Evolutionary conservation across 1,140 invertebrate species (phyloP).

Genomic region (Calephelis nemesis): DNA sequence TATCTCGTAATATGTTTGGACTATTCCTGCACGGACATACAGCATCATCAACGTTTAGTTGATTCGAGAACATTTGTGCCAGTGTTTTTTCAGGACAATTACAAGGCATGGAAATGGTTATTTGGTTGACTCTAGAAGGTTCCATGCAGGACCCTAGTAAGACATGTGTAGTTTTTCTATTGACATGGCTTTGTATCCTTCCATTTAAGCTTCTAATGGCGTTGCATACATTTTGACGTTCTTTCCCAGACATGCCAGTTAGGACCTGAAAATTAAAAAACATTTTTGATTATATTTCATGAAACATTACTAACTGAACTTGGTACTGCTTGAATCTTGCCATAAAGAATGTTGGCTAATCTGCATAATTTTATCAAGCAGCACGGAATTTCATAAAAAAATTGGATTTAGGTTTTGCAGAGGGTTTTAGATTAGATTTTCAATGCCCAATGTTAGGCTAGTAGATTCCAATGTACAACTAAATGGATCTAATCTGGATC

Average conservation of each 20-base stretch:
- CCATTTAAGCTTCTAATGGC: slow-evolving; percentile 43
- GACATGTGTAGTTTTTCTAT: slow-evolving; percentile 52
- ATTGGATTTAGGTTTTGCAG: too few relatives aligned
- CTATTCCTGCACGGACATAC: not conserved
- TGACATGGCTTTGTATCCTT: slow-evolving; percentile 43
- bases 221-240: slow-evolving; percentile 34
- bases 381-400: too few relatives aligned
- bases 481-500: too few relatives aligned
- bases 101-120: slow-evolving; percentile 31
- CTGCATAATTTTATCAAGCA: too few relatives aligned
- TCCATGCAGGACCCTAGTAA: slow-evolving; percentile 47
- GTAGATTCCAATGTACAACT: too few relatives aligned
- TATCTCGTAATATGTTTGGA: slow-evolving; percentile 2
- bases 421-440: too few relatives aligned
- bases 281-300: not conserved
- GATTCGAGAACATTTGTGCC: slow-evolving; percentile 26
- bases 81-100: slow-evolving; percentile 30
- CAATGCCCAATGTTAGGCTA: too few relatives aligned
- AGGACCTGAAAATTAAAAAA: slow-evolving; percentile 47
- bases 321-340: too few relatives aligned
- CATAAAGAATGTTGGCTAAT: too few relatives aligned
- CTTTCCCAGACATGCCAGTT: slow-evolving; percentile 51
- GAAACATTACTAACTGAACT: too few relatives aligned
- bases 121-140: not conserved
- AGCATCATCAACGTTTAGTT: not conserved